Evolutionary conservation across 2,888 invertebrate genomes (phyloP), one percentile per base, ranked within the genome.

Genomic region (Temnothorax ravouxi): DNA sequence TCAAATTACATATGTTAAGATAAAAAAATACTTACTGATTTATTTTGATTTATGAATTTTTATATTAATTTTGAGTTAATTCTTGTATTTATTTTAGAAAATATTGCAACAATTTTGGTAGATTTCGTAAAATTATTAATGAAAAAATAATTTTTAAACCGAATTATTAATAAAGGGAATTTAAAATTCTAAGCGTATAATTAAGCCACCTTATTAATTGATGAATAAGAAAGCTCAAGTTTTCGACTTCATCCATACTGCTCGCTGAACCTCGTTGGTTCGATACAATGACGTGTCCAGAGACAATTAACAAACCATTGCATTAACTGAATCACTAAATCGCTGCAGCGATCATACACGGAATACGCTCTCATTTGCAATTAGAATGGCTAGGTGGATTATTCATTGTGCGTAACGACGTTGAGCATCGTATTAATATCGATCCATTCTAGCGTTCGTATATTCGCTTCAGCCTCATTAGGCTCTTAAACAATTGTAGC

Each of bases 361-460:
- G 29, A 54, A 72, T 79, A 79, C 59, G 47, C 54, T 80, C 72
- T 72, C 79, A 80, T 72, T 80, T 80, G 79, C 79, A 80, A 80
- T 61, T 72, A 72, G 79, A 72, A 61, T 80, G 21, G 38, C 59
- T 72, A 72, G 59, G 21, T 61, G 50, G 59, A 72, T 80, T 80
- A 80, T 80, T 80, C 79, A 80, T 80, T 72, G 72, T 59, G 72
- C 72, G 50, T 72, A 80, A 72, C 59, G 79, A 71, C 44, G 79
- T 47, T 80, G 59, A 61, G 59, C 72, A 38, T 56, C 77, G 69
- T 77, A 80, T 80, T 80, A 72, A 80, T 72, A 80, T 72, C 18
- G 59, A 72, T 80, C 72, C 11, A 56, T 67, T 44, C 54, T 29
- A 72, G 38, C 47, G 18, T 64, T 62, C 38, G 47, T 72, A 47